Conservation (phyloP, 1,140 invertebrate species). For the Drosophila grimshawi region DNA sequence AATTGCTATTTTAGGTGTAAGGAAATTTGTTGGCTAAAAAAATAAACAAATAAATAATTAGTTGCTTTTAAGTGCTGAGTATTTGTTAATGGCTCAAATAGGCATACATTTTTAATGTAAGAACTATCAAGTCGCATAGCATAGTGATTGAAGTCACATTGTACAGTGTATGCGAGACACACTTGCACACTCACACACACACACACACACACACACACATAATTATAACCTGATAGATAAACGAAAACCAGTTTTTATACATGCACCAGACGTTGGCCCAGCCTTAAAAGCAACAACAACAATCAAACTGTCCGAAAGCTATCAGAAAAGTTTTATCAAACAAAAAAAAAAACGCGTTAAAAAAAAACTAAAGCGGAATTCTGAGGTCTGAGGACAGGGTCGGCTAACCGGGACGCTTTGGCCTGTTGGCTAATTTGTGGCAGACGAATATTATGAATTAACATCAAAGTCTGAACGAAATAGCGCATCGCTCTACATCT, state of each 20-base stretch:
- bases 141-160: constrained; percentile 22
- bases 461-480: constrained; percentile 19
- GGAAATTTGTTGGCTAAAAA: too few species aligned
- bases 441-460: constrained; percentile 39
- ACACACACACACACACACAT: constrained; percentile 15
- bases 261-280: constrained; percentile 28
- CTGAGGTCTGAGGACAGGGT: constrained; percentile 6
- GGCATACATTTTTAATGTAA: too few species aligned
- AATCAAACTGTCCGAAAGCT: constrained; percentile 40
- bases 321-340: constrained; percentile 68
- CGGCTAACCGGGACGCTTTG: constrained; percentile 3
- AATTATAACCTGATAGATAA: constrained; percentile 45
- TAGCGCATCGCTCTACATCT: neutral
- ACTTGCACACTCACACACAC: constrained; percentile 13
- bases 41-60: too few species aligned
- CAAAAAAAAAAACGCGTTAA: constrained; percentile 37
- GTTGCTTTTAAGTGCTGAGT: neutral
- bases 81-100: too few species aligned
- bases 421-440: constrained; percentile 65
- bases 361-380: constrained; percentile 1
- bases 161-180: constrained; percentile 24
- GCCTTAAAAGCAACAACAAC: constrained; percentile 39
- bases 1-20: too few species aligned
- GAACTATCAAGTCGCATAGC: neutral
- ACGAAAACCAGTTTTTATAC: constrained; percentile 60